phyloP scores from a whole-genome alignment of 2,113 vertebrate species.

The Cyrtonyx montezumae region DNA sequence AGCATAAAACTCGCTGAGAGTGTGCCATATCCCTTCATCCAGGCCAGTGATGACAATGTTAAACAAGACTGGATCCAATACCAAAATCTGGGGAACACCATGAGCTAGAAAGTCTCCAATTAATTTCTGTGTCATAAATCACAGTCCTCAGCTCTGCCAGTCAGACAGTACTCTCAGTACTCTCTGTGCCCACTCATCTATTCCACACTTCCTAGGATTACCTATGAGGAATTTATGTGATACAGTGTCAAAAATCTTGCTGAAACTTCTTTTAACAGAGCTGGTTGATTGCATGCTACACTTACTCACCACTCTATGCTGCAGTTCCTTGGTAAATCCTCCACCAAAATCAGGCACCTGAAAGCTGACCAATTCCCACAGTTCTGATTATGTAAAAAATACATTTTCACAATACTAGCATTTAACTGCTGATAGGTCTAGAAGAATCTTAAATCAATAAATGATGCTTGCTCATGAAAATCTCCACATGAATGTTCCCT shows the following conservation, averaged over 20 bases:
- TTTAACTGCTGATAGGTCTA: not conserved
- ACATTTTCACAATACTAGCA: not conserved
- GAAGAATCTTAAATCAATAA: not conserved
- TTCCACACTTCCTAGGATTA: too few species aligned
- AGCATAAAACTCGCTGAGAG: too few species aligned
- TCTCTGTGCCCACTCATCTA: too few species aligned
- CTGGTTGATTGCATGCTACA: fast-evolving
- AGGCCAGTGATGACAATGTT: not conserved
- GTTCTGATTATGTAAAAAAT: not conserved
- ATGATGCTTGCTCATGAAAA: not conserved
- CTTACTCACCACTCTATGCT: too few species aligned
- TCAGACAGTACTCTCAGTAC: too few species aligned
- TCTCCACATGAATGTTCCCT: not conserved
- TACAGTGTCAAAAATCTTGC: too few species aligned
- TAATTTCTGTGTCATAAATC: too few species aligned
- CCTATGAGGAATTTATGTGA: too few species aligned
- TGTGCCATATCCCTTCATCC: not conserved
- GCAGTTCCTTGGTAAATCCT: not conserved
- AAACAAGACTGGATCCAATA: not conserved
- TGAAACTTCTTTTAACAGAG: not conserved
- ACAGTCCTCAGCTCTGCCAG: too few species aligned
- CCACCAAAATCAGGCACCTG: fast-evolving
- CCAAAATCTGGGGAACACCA: not conserved
- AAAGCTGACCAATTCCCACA: not conserved
- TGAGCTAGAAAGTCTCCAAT: too few species aligned